Base-by-base conservation (phyloP, 2,113 vertebrate genomes). In the Hippocampus comes region DNA sequence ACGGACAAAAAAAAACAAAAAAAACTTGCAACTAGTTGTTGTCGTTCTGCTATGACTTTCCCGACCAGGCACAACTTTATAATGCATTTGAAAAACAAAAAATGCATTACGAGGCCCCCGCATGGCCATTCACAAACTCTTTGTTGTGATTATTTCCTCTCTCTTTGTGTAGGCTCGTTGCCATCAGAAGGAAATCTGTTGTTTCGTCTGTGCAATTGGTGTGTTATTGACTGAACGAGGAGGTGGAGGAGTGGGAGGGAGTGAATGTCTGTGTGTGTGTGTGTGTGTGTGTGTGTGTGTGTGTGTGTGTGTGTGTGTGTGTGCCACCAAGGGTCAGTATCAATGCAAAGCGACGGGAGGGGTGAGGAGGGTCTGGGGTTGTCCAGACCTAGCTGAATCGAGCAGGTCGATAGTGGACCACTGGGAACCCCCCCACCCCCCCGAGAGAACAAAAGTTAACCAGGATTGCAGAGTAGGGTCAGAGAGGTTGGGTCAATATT, bases 91-190 rank as follows among this genome's bases (percentile, higher is more conserved):
- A 14, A 25, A 63, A 68, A 46, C 17, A 5, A 30, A 30, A 65
- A 57, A 17, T 23, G 23, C 15, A 41, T 60, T 10, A 17, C 49
- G 57, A 23, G 23, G 73, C 15, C 51, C 3, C 56, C 21, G 65
- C 69, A 56, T 46, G 68, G 73, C 78, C 79, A 87, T 85, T 83
- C 86, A 83, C 69, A 78, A 83, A 83, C 63, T 77, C 74, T 80
- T 75, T 78, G 80, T 79, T 80, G 71, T 66, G 73, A 72, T 68
- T 7, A 20, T 46, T 74, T 68, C 63, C 48, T 75, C 8, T 5
- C 63, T 77, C 73, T 53, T 63, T 63, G 70, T 75, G 72, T 41
- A 56, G 63, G 78, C 68, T 38, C 25, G 25, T 63, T 61, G 72
- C 70, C 67, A 67, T 68, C 63, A 65, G 61, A 46, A 73, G 72